Evolutionary conservation across 1,140 invertebrate species (phyloP).

Genomic region (Pissodes strobi): DNA sequence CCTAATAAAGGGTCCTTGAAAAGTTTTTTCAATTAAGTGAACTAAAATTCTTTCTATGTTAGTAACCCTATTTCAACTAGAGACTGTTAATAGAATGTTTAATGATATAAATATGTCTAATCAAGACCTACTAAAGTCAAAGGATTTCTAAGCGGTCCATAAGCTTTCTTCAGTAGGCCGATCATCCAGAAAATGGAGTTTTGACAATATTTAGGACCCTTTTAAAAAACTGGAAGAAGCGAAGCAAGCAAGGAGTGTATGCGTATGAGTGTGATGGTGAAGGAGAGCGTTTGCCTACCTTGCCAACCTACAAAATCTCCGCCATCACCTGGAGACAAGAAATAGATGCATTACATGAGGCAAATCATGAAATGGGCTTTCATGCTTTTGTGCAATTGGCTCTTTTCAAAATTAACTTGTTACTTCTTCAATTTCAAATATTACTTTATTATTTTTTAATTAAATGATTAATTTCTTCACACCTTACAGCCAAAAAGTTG

Average conservation of each 20-base stretch:
- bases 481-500: constrained; percentile 40
- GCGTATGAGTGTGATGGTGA: constrained; percentile 53
- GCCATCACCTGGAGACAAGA: constrained; percentile 71
- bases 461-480: constrained; percentile 36
- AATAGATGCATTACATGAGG: constrained; percentile 58
- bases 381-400: constrained; percentile 53
- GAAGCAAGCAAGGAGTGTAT: constrained; percentile 50
- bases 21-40: no score
- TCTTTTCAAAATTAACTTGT: constrained; percentile 32
- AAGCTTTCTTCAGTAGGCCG: no score
- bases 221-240: constrained; percentile 36
- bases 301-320: constrained; percentile 84
- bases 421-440: constrained; percentile 26
- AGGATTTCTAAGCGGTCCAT: no score
- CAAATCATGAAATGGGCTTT: constrained; percentile 53
- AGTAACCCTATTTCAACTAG: no score
- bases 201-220: no score
- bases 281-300: constrained; percentile 68
- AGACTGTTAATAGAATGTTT: no score
- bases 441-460: constrained; percentile 34
- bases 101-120: no score
- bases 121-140: no score
- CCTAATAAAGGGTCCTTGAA: neutral
- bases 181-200: no score
- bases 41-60: no score